These are phyloP conservation scores for Drosophila helvetica DNA, from an alignment of 2,888 invertebrate species.

Conservation along the genomic window DNA sequence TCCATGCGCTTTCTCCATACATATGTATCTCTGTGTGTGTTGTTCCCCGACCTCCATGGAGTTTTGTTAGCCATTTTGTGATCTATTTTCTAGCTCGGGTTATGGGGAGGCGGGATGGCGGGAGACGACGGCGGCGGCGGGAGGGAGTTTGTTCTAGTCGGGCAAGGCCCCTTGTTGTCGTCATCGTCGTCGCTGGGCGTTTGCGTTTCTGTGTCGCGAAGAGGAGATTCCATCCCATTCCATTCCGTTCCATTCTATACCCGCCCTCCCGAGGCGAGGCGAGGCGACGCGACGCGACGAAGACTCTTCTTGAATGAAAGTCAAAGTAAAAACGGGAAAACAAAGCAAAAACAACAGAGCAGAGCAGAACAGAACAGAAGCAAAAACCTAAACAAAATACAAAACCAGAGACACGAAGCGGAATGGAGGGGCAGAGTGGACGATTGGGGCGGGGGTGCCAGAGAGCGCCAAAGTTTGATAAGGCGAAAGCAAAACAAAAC, in stretches of 20 bases:
- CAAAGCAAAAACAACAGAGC: constrained; percentile 47
- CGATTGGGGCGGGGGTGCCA: constrained; percentile 53
- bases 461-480: constrained; percentile 73
- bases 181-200: constrained; percentile 28
- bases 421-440: constrained; percentile 12
- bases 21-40: constrained; percentile 24
- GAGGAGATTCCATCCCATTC: constrained; percentile 17
- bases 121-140: constrained; percentile 50
- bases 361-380: constrained; percentile 42
- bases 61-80: constrained; percentile 76
- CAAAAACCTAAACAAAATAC: constrained; percentile 80
- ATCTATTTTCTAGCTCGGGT: constrained; percentile 63
- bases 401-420: constrained; percentile 54
- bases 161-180: constrained; percentile 14
- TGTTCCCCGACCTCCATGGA: constrained; percentile 52
- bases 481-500: constrained; percentile 61
- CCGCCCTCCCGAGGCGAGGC: constrained; percentile 22
- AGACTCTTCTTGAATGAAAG: constrained; percentile 82
- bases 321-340: constrained; percentile 82
- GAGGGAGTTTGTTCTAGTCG: constrained; percentile 36
- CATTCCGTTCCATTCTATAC: neutral
- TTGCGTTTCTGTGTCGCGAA: constrained; percentile 70
- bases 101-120: too few species aligned
- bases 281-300: constrained; percentile 39
- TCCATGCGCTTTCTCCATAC: neutral